Evolutionary conservation across 2,113 vertebrate genomes (phyloP).

Genomic region (Ictalurus punctatus): DNA sequence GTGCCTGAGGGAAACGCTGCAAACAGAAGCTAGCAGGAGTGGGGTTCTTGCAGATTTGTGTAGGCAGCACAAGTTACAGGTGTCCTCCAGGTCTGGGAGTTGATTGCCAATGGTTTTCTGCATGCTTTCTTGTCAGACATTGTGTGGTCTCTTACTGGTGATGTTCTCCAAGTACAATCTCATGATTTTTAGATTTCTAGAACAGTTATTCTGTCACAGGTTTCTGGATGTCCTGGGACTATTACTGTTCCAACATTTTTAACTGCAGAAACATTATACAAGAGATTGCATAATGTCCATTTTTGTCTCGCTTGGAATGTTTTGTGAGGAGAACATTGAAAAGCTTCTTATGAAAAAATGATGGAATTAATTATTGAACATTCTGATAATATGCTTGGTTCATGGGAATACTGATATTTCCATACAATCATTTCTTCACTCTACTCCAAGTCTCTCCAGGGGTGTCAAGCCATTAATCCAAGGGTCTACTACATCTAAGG

Average conservation of each 20-base stretch:
- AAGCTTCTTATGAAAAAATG: neutral
- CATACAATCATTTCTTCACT: neutral
- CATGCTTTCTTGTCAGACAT: neutral
- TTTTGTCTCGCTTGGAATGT: neutral
- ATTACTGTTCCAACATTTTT: neutral
- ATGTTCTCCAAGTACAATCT: neutral
- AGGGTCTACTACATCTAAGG: neutral
- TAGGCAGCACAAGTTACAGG: neutral
- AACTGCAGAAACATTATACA: neutral
- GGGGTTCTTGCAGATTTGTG: neutral
- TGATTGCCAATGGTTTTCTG: neutral
- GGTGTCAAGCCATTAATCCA: neutral
- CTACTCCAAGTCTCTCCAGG: neutral
- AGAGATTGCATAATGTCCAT: neutral
- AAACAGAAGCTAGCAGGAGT: neutral
- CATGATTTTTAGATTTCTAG: neutral
- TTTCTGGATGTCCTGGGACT: neutral
- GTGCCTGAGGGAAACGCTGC: neutral
- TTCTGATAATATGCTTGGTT: neutral
- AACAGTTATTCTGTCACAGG: neutral
- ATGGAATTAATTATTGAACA: neutral
- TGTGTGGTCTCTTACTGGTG: neutral
- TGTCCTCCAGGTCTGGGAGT: neutral
- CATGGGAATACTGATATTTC: neutral
- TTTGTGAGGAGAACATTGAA: neutral